Evolutionary conservation across 53 echinoderm and acorn worm genomes (phyloP), one percentile per base, ranked within the genome.

Genomic region (Temnopleurus reevesii): DNA sequence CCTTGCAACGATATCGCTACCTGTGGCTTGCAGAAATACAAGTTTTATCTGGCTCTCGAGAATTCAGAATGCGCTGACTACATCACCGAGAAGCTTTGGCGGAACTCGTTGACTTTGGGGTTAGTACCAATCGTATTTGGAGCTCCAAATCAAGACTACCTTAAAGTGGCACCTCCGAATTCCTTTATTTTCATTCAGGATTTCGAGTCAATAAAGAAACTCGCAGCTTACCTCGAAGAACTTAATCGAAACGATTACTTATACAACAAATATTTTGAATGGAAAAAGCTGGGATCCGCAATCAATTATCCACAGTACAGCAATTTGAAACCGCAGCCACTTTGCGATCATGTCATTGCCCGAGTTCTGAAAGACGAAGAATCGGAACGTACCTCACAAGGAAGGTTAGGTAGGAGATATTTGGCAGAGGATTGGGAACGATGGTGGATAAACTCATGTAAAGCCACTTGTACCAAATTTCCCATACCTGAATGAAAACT

Each of bases 21-120:
- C 3, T 81, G 81, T 51, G 81, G 81, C 25, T 5, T 81, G 31
- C 81, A 81, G 55, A 51, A 81, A 24, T 81, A 81, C 55, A 81
- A 49, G 55, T 81, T 81, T 33, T 81, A 81, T 54, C 55, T 81
- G 9, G 81, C 81, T 18, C 55, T 81, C 30, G 81, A 81, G 28
- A 81, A 81, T n/a, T 47, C 49, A 30, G 81, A 53, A 34, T 81
- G 81, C 15, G 31, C 7, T 0, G 81, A 81, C 18, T 81, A 81
- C 30, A 81, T 81, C 7, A 81, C 81, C 4, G 81, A 81, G 28
- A 81, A 81, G 17, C 54, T 81, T 34, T 81, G 81, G 81, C 28
- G 28, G 31, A 81, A 81, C 28, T 28, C 81, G 12, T 18, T 81
- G 3, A 54, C 53, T 19, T 33, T 81, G 0, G 81, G 81, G 28